phyloP scores from a whole-genome alignment of 2,888 invertebrate species.

The Phania funesta region DNA sequence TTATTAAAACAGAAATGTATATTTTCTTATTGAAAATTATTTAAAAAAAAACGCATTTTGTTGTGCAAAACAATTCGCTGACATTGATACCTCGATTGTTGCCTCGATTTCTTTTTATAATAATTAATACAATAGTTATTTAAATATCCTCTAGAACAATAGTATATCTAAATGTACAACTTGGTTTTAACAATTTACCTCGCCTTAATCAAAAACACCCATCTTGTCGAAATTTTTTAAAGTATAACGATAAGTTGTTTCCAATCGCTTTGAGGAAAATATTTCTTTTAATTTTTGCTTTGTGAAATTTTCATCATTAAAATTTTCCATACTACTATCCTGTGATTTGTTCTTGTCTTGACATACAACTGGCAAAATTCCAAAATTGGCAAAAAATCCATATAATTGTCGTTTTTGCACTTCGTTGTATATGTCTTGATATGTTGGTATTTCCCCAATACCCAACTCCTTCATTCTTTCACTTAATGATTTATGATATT shows the following conservation, averaged over 20 bases:
- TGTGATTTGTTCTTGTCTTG: constrained; percentile 66
- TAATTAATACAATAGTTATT: too few species aligned
- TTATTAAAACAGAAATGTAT: too few species aligned
- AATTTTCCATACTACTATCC: constrained; percentile 68
- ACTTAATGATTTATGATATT: constrained; percentile 66
- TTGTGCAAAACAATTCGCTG: too few species aligned
- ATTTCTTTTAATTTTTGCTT: constrained; percentile 62
- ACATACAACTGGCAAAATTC: constrained; percentile 66
- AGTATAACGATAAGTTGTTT: constrained; percentile 66
- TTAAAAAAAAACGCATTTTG: too few species aligned
- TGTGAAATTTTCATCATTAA: constrained; percentile 63
- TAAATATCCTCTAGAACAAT: too few species aligned
- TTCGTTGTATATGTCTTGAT: constrained; percentile 65
- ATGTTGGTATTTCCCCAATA: constrained; percentile 61
- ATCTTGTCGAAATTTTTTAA: constrained; percentile 69
- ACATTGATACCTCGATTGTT: too few species aligned
- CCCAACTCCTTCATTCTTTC: constrained; percentile 31
- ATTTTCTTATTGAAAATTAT: too few species aligned
- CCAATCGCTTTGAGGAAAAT: constrained; percentile 66
- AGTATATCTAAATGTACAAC: not conserved
- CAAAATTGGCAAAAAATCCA: constrained; percentile 68
- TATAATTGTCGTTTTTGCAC: constrained; percentile 63
- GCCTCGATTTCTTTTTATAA: too few species aligned
- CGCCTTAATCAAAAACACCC: constrained; percentile 67
- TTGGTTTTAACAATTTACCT: not conserved